Evolutionary conservation across 2,888 invertebrate species (phyloP).

Genomic region (Drosophila mulleri): DNA sequence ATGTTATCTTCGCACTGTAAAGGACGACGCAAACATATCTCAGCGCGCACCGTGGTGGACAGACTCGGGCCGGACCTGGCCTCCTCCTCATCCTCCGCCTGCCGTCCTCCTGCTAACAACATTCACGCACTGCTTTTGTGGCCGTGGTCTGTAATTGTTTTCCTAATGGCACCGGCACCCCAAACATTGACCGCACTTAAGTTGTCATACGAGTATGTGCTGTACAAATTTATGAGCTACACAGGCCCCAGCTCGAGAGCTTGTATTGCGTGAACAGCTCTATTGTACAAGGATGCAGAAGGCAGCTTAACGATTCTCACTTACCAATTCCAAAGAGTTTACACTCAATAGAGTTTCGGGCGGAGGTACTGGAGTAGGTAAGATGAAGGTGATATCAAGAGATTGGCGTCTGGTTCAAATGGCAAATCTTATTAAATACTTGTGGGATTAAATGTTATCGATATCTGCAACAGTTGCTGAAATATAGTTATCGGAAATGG

Average conservation of each 20-base stretch:
- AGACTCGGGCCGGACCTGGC: background rate
- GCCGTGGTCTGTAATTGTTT: constrained; percentile 72
- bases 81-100: background rate
- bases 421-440: background rate
- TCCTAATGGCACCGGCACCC: constrained; percentile 70
- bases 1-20: constrained; percentile 59
- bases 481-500: too few species aligned
- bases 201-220: constrained; percentile 72
- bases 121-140: constrained; percentile 51
- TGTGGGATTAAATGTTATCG: background rate
- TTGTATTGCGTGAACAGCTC: constrained; percentile 15
- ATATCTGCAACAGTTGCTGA: background rate
- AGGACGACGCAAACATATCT: constrained; percentile 30
- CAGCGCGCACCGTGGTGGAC: constrained; percentile 12
- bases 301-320: background rate
- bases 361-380: too few species aligned
- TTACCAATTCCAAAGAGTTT: background rate
- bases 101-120: constrained; percentile 8
- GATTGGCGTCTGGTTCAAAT: background rate
- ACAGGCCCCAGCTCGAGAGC: background rate
- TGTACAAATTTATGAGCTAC: constrained; percentile 62
- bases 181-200: constrained; percentile 78
- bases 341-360: background rate
- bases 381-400: background rate
- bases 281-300: constrained; percentile 7